Base-by-base conservation (phyloP, 2,113 vertebrate species). In the Philantomba maxwellii region DNA sequence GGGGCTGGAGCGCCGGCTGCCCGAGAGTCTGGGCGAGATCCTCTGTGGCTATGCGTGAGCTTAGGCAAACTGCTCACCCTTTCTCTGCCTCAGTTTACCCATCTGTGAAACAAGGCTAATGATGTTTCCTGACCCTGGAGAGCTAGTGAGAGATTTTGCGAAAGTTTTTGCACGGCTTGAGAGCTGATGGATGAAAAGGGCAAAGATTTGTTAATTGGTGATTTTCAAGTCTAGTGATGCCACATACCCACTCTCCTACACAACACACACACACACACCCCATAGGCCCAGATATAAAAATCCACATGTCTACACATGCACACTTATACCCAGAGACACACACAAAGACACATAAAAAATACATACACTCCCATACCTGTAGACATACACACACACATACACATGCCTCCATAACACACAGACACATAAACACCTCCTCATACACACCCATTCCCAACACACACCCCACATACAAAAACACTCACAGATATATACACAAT, bases 81-180 rank as follows among this genome's bases (percentile, higher is more conserved):
- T 3, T 0, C 47, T 13, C 19, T 70, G 84, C 94, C 98, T 98
- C 96, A n/a, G 94, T 98, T 97, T 98, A 82, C 95, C 92, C 75
- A 78, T 23, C 87, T 95, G 80, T 94, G 96, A 97, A 89, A 81
- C 58, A 62, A 96, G 86, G 87, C 36, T 53, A 70, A 87, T 45
- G 86, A 13, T 28, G 39, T 19, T 60, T 85, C 58, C 91, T 85
- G 95, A 90, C 89, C 94, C 66, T 1, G 39, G 28, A 33, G 15
- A 70, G 11, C 45, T 33, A 30, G 7, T 23, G 9, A 47, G 83
- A 39, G 30, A 53, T 9, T 58, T 19, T 43, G 36, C 57, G 87
- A 84, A 73, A 49, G 85, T 36, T n/a, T 53, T 2, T 36, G 43
- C 77, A 57, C 45, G 13, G 30, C 82, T 39, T 26, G 45, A 64